These are phyloP conservation scores for Acleris cristana DNA, from an alignment of 2,888 invertebrate genomes.

Conservation along the genomic window DNA sequence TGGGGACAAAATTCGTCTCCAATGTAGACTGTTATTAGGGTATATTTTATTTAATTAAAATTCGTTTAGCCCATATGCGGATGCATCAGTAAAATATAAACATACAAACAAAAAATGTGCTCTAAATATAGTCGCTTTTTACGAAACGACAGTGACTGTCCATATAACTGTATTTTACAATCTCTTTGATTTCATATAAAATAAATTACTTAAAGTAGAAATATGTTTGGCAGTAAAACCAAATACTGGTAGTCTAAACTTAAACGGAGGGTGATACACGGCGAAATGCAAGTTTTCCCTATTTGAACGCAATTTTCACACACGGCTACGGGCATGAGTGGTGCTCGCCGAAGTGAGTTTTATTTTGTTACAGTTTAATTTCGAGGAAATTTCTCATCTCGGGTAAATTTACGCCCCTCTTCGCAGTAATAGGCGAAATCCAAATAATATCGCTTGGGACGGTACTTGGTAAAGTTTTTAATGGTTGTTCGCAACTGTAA, in stretches of 20 bases:
- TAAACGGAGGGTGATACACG: neutral
- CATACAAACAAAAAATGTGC: no score
- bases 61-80: no score
- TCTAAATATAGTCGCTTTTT: no score
- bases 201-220: no score
- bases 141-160: no score
- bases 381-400: conserved; percentile 40
- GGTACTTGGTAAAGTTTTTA: conserved; percentile 34
- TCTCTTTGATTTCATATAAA: no score
- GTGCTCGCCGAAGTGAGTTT: conserved; percentile 37
- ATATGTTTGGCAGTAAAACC: no score
- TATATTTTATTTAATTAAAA: no score
- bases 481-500: conserved; percentile 36
- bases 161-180: no score
- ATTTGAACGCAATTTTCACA: conserved; percentile 31
- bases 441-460: conserved; percentile 36
- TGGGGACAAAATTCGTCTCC: no score
- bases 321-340: conserved; percentile 33
- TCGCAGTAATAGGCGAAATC: conserved; percentile 37
- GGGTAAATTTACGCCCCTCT: conserved; percentile 36
- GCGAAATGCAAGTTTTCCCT: conserved; percentile 24
- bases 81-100: no score
- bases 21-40: no score
- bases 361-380: conserved; percentile 43
- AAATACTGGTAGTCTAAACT: neutral